These are phyloP conservation scores for Troilus luridus DNA, from an alignment of 2,888 invertebrate species.

Conservation along the genomic window DNA sequence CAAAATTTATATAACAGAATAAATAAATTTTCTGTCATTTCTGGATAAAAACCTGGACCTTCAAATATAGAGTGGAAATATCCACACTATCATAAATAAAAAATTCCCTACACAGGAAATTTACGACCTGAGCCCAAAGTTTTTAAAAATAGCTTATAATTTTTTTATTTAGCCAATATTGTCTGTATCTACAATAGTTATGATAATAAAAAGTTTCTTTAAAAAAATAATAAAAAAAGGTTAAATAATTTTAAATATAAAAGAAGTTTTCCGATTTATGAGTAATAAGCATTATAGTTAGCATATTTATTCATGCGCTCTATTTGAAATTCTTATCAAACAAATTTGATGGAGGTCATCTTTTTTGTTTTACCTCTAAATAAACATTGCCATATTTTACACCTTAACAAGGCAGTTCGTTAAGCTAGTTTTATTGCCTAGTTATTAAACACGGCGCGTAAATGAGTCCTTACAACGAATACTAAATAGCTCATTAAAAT, in stretches of 20 bases:
- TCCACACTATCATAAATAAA: no score
- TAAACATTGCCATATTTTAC: neutral
- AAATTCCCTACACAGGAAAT: no score
- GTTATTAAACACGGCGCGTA: neutral
- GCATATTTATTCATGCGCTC: neutral
- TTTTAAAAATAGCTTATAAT: no score
- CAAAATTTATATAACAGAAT: no score
- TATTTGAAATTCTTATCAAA: neutral
- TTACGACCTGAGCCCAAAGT: no score
- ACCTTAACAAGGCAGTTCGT: neutral
- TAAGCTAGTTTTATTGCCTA: neutral
- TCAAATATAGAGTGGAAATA: no score
- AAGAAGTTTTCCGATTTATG: neutral
- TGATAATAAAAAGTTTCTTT: neutral
- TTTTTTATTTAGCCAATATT: no score
- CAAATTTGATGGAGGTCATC: neutral
- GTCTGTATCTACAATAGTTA: neutral
- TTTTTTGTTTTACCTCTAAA: neutral
- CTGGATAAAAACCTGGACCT: no score
- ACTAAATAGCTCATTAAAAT: neutral
- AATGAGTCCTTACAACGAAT: neutral
- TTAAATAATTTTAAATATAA: neutral
- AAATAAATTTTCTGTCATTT: no score
- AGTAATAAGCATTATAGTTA: neutral
- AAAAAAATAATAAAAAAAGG: neutral